Conservation (phyloP, 2,888 invertebrate species). For the Lasioglossum marginatum region DNA sequence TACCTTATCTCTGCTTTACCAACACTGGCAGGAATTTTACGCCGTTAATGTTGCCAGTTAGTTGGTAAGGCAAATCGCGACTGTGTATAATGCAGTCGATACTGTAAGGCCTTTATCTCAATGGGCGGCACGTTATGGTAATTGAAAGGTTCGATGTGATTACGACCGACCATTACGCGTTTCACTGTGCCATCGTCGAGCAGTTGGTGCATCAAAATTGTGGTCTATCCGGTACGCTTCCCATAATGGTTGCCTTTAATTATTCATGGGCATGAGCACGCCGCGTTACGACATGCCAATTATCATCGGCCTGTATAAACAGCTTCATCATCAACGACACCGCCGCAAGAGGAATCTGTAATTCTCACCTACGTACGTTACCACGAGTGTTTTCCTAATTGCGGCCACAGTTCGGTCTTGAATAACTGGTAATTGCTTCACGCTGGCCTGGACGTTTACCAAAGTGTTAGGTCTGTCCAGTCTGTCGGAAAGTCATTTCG, state of each 20-base stretch:
- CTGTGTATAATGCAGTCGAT: slow-evolving; percentile 1
- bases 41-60: background rate
- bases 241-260: slow-evolving; percentile 35
- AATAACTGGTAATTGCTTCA: slow-evolving; percentile 44
- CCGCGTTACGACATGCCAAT: slow-evolving; percentile 36
- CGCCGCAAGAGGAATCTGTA: slow-evolving; percentile 32
- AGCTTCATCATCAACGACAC: slow-evolving; percentile 41
- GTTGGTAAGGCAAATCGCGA: background rate
- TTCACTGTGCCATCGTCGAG: background rate
- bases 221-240: background rate
- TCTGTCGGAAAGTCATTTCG: no score
- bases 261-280: slow-evolving; percentile 38
- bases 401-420: slow-evolving; percentile 12
- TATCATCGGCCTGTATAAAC: slow-evolving; percentile 38
- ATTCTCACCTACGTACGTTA: slow-evolving; percentile 45
- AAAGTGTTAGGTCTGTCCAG: background rate
- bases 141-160: background rate
- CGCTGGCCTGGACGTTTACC: background rate
- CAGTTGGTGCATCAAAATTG: slow-evolving; percentile 13
- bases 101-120: background rate
- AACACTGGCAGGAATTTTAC: background rate
- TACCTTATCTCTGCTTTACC: background rate
- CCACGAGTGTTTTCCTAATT: slow-evolving; percentile 31
- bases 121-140: background rate
- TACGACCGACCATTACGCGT: background rate